Evolutionary conservation across 2,888 invertebrate genomes (phyloP).

Genomic region (Eristalis tenax): DNA sequence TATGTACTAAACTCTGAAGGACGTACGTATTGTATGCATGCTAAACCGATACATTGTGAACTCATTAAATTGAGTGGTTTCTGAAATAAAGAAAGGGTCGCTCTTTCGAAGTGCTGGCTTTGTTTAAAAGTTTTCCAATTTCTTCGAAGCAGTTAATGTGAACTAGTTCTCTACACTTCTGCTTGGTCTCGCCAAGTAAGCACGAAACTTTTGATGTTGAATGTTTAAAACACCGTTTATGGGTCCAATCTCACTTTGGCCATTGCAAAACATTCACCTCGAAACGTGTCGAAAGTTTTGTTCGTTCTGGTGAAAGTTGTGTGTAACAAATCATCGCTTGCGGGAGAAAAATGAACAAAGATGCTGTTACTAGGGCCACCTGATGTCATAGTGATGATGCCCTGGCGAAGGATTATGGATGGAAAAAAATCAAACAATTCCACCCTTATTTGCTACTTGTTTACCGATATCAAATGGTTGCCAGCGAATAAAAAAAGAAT

Average conservation of each 20-base stretch:
- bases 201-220: constrained; percentile 61
- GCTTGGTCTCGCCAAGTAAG: constrained; percentile 21
- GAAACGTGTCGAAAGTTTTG: constrained; percentile 60
- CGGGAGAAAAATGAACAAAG: constrained; percentile 18
- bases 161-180: constrained; percentile 10
- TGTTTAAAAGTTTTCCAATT: constrained; percentile 66
- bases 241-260: constrained; percentile 26
- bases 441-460: constrained; percentile 1
- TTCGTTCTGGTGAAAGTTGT: constrained; percentile 33
- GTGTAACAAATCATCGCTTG: constrained; percentile 59
- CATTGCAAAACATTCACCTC: constrained; percentile 39
- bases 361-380: constrained; percentile 61
- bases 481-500: not conserved
- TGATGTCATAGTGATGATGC: constrained; percentile 65
- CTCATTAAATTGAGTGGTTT: constrained; percentile 60
- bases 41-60: not conserved
- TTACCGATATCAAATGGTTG: constrained; percentile 49
- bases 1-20: no score
- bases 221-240: constrained; percentile 54
- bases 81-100: constrained; percentile 20
- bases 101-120: constrained; percentile 13
- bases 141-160: constrained; percentile 46
- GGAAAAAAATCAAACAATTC: constrained; percentile 8
- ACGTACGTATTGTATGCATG: not conserved
- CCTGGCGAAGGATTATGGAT: constrained; percentile 35